These are phyloP conservation scores for Galeopterus variegatus DNA, from an alignment of 2,113 vertebrate genomes.

Conservation along the genomic window DNA sequence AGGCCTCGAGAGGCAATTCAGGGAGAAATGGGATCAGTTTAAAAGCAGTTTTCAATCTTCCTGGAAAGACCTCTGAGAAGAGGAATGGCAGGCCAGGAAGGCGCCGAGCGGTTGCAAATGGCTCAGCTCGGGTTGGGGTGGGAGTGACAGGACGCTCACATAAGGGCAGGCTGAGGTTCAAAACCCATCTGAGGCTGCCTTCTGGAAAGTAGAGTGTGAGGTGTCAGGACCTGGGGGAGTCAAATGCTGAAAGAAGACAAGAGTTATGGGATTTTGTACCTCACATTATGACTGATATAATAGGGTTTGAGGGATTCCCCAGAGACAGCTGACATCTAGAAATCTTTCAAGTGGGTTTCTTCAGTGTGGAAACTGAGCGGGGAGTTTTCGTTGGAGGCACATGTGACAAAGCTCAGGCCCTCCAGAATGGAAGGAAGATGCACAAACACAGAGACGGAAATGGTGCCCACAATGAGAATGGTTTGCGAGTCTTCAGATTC, in stretches of 20 bases:
- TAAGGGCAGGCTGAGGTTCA: background rate
- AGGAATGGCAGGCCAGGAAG: background rate
- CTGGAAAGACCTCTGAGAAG: background rate
- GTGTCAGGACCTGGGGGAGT: background rate
- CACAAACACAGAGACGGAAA: background rate
- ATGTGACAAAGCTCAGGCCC: background rate
- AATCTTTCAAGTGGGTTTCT: conserved; percentile 52
- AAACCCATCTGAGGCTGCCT: background rate
- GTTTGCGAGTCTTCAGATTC: no score
- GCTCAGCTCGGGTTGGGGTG: background rate
- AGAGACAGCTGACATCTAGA: background rate
- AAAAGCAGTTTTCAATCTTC: conserved; percentile 1
- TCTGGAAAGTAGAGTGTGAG: background rate
- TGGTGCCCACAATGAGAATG: background rate
- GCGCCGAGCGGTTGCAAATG: background rate
- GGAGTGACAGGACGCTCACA: background rate
- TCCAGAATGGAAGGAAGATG: background rate
- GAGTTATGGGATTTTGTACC: background rate
- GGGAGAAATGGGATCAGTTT: background rate
- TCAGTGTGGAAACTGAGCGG: background rate
- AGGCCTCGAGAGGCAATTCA: background rate
- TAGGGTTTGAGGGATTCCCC: background rate
- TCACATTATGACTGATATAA: background rate
- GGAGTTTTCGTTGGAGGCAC: conserved; percentile 40
- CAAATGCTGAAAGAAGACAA: conserved; percentile 8